Conservation (phyloP, 2,797 vertebrate species). For the Tragopan temminckii region DNA sequence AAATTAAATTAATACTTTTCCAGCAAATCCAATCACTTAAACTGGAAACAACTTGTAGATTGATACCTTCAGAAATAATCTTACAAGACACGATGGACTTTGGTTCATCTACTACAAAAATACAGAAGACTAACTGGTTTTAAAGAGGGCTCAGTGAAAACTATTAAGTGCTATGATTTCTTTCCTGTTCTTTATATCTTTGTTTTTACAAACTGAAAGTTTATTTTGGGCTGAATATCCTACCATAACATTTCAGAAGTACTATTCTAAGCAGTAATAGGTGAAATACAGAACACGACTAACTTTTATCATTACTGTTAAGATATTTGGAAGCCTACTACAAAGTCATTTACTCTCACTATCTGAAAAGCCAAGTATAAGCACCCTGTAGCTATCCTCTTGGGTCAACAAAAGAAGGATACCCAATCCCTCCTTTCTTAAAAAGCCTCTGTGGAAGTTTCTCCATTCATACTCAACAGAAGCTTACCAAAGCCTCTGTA, state of each 20-base stretch:
- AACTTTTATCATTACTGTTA: not conserved
- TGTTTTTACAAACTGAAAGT: not conserved
- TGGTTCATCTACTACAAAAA: not conserved
- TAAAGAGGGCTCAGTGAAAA: not conserved
- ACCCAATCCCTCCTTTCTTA: not conserved
- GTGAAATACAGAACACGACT: not conserved
- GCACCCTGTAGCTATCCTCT: not conserved
- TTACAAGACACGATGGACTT: not conserved
- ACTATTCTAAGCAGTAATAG: fast-evolving
- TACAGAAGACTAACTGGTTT: not conserved
- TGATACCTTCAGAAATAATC: not conserved
- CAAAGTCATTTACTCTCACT: not conserved
- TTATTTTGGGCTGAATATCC: not conserved
- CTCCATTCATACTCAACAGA: no score
- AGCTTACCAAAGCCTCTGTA: no score
- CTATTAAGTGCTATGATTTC: not conserved
- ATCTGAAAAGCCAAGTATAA: not conserved
- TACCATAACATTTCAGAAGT: not conserved
- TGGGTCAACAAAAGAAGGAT: not conserved
- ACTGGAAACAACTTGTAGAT: no score
- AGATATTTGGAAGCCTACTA: not conserved
- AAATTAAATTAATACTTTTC: not conserved
- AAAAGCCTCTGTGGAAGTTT: not conserved
- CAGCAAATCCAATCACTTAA: not conserved
- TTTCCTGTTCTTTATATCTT: not conserved